These are phyloP conservation scores for Scomberomorus guttatus DNA, from an alignment of 2,797 vertebrate genomes.

Conservation along the genomic window DNA sequence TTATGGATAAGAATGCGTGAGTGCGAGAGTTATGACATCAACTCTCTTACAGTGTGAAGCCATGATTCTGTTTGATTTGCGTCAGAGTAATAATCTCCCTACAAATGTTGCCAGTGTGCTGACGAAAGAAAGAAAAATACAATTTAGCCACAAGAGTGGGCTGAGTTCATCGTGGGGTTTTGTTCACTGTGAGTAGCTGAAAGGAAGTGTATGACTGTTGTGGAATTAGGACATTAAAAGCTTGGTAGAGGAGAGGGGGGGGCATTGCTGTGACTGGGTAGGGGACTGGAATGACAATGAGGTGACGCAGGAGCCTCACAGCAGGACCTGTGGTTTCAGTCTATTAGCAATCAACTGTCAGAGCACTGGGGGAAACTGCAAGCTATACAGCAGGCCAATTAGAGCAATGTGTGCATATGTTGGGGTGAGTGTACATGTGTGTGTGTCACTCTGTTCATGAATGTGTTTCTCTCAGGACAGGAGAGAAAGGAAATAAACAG, in stretches of 20 bases:
- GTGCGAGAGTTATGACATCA: not conserved
- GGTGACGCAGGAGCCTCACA: slow-evolving; percentile 70
- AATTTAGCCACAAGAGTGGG: not conserved
- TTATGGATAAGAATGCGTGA: no score
- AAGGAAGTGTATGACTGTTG: slow-evolving; percentile 26
- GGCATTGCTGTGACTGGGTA: slow-evolving; percentile 18
- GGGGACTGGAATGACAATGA: slow-evolving; percentile 67
- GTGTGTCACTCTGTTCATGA: not conserved
- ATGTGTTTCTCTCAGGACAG: not conserved
- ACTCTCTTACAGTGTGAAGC: not conserved
- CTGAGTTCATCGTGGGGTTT: not conserved
- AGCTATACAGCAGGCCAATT: slow-evolving; percentile 23
- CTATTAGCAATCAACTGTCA: slow-evolving; percentile 58
- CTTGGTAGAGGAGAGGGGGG: slow-evolving; percentile 24
- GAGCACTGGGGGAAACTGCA: slow-evolving; percentile 16
- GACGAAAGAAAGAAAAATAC: not conserved
- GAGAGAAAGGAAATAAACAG: slow-evolving; percentile 6
- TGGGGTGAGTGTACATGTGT: slow-evolving; percentile 1
- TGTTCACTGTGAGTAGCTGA: not conserved
- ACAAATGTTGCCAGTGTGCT: not conserved
- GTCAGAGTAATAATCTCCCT: not conserved
- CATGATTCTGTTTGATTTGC: not conserved
- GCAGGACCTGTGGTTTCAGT: slow-evolving; percentile 52
- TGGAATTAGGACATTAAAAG: slow-evolving; percentile 46
- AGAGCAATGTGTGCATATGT: not conserved